Evolutionary conservation across 1,140 invertebrate species (phyloP).

Genomic region (Branchinecta lindahli): DNA sequence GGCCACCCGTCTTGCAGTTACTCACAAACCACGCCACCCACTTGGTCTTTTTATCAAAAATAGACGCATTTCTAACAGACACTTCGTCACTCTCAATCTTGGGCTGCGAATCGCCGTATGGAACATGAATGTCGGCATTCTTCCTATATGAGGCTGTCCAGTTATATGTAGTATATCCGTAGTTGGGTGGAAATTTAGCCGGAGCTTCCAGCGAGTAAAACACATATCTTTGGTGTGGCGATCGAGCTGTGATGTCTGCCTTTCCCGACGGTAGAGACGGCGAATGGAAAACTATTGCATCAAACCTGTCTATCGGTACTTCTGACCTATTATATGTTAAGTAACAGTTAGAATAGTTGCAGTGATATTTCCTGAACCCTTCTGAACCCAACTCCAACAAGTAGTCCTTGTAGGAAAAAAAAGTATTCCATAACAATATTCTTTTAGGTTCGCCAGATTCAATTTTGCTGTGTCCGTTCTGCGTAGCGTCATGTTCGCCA

Average conservation of each 20-base stretch:
- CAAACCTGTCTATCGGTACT: background rate
- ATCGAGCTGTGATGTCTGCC: conserved; percentile 14
- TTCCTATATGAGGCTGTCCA: conserved; percentile 19
- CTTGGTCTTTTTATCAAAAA: conserved; percentile 27
- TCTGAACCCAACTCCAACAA: too few relatives aligned
- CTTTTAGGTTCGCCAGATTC: too few relatives aligned
- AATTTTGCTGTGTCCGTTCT: too few relatives aligned
- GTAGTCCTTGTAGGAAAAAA: too few relatives aligned
- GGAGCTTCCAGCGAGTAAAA: conserved; percentile 24
- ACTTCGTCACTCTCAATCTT: background rate
- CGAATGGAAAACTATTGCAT: conserved; percentile 24
- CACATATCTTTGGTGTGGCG: conserved; percentile 20
- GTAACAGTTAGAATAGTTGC: background rate
- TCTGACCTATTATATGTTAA: background rate
- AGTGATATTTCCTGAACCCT: background rate
- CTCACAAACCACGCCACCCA: conserved; percentile 46
- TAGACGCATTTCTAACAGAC: background rate
- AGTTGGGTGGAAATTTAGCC: conserved; percentile 12
- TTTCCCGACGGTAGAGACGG: conserved; percentile 19
- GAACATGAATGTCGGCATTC: conserved; percentile 12
- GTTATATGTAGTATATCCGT: conserved; percentile 14
- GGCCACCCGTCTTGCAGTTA: conserved; percentile 41
- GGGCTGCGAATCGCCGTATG: background rate
- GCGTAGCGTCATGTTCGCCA: too few relatives aligned
- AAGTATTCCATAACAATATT: too few relatives aligned